These are phyloP conservation scores for Holcopasites calliopsidis DNA, from an alignment of 1,140 invertebrate genomes.

Conservation along the genomic window DNA sequence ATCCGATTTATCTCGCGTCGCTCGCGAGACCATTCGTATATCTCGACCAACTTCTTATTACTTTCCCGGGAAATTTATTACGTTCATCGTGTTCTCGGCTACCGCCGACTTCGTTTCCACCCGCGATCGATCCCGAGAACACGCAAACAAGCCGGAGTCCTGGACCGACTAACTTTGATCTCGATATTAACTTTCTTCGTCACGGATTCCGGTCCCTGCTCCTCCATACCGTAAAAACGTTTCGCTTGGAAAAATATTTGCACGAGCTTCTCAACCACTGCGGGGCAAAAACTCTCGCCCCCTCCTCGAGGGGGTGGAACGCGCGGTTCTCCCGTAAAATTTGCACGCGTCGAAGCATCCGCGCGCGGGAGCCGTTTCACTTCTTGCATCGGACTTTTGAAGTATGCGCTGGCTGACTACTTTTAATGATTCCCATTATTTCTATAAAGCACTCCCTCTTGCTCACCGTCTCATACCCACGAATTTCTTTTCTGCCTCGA, in stretches of 20 bases:
- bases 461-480: too few species aligned
- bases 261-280: slow-evolving; percentile 7
- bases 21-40: slow-evolving; percentile 1
- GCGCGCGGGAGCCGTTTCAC: neutral
- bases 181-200: slow-evolving; percentile 42
- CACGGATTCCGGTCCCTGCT: neutral
- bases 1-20: neutral
- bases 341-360: neutral
- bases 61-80: slow-evolving; percentile 55
- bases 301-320: neutral
- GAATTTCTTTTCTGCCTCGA: neutral
- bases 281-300: neutral
- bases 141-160: slow-evolving; percentile 19
- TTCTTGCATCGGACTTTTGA: neutral
- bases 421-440: too few species aligned
- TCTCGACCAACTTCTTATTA: slow-evolving; percentile 61
- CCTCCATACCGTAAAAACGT: slow-evolving; percentile 30
- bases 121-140: slow-evolving; percentile 7
- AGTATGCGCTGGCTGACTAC: too few species aligned
- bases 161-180: slow-evolving; percentile 20
- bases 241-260: slow-evolving; percentile 15
- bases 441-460: too few species aligned
- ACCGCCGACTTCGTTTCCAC: slow-evolving; percentile 1
- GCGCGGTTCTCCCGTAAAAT: neutral
- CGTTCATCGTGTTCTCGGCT: slow-evolving; percentile 43